Evolutionary conservation across 2,113 vertebrate genomes (phyloP).

Genomic region (Dascyllus trimaculatus): DNA sequence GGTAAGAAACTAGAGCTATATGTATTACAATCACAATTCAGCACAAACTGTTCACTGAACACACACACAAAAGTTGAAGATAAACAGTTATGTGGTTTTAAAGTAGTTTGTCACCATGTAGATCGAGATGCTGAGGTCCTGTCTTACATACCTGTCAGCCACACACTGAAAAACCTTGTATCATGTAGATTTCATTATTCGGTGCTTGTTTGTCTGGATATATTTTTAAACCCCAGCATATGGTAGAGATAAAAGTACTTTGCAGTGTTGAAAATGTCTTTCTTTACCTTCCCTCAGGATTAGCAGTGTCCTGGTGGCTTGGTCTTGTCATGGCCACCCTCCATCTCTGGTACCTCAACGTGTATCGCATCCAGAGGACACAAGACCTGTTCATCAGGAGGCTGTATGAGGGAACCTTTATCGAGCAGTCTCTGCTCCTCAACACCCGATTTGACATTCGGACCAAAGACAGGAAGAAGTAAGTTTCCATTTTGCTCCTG

Average conservation of each 20-base stretch:
- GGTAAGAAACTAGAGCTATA: conserved; percentile 34
- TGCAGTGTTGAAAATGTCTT: not conserved
- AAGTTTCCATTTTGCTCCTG: conserved; percentile 6
- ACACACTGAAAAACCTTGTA: too few species aligned
- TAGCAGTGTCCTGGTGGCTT: conserved; percentile 73
- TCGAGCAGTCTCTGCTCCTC: conserved; percentile 82
- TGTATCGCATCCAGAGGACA: conserved; percentile 80
- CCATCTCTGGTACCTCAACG: conserved; percentile 70
- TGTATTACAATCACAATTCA: too few species aligned
- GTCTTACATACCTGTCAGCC: too few species aligned
- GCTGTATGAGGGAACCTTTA: conserved; percentile 81
- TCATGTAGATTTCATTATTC: too few species aligned
- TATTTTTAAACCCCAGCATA: too few species aligned
- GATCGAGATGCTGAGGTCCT: too few species aligned
- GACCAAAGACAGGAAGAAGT: conserved; percentile 13
- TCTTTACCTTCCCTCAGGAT: conserved; percentile 17
- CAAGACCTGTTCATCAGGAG: conserved; percentile 74
- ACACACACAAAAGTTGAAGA: too few species aligned
- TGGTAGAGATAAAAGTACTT: too few species aligned
- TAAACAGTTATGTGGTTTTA: too few species aligned
- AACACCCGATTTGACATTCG: conserved; percentile 72
- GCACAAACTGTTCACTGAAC: too few species aligned
- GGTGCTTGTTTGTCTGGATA: too few species aligned
- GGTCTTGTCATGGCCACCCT: conserved; percentile 73
- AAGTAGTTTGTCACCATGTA: too few species aligned